Evolutionary conservation across 1,140 invertebrate genomes (phyloP).

Genomic region (Cydia fagiglandana): DNA sequence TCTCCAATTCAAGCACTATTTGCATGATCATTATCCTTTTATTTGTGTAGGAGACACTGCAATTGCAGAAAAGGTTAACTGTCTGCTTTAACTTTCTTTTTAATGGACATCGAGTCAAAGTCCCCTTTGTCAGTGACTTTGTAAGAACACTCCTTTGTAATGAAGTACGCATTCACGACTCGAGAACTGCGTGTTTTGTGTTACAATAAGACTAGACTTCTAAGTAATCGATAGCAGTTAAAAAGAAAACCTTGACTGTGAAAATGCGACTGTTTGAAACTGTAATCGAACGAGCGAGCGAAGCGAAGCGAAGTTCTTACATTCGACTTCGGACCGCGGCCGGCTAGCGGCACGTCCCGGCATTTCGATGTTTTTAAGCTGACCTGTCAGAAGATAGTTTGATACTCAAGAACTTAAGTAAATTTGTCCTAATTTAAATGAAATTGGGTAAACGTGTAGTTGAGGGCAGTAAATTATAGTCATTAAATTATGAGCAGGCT

Average conservation of each 20-base stretch:
- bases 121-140: constrained; percentile 7
- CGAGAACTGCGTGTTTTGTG: background rate
- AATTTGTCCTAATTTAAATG: no score
- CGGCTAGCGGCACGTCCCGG: no score
- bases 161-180: background rate
- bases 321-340: no score
- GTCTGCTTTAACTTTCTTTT: background rate
- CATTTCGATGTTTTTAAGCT: no score
- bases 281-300: no score
- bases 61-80: constrained; percentile 1
- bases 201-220: constrained; percentile 4
- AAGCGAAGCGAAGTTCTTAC: no score
- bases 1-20: constrained; percentile 12
- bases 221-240: background rate
- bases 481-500: no score
- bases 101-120: constrained; percentile 11
- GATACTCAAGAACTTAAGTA: no score
- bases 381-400: no score
- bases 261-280: background rate
- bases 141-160: constrained; percentile 26
- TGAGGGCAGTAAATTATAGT: no score
- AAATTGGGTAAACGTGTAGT: no score
- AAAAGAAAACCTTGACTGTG: background rate
- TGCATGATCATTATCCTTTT: constrained; percentile 16
- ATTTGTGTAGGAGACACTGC: constrained; percentile 16